Conservation (phyloP, 2,113 vertebrate genomes). For the Syngnathoides biaculeatus region DNA sequence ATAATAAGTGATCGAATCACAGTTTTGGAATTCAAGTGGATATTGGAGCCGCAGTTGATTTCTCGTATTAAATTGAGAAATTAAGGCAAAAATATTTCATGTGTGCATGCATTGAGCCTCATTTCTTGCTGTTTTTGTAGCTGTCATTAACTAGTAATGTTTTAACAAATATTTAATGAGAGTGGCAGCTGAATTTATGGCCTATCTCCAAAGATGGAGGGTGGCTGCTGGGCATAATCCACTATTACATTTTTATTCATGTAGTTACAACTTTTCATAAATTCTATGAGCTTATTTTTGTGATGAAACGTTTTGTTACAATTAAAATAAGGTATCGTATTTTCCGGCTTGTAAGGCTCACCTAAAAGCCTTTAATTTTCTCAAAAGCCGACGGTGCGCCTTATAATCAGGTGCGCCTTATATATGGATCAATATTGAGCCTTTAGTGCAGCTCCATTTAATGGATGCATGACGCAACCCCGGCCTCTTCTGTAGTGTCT, state of each 20-base stretch:
- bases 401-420: too few species aligned
- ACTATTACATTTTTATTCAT: neutral
- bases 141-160: neutral
- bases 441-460: too few species aligned
- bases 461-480: too few species aligned
- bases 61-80: neutral
- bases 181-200: neutral
- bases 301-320: neutral
- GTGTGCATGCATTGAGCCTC: neutral
- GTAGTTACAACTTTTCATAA: neutral
- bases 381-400: too few species aligned
- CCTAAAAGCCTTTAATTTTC: too few species aligned
- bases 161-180: slow-evolving; percentile 4
- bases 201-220: neutral
- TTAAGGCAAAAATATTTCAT: neutral
- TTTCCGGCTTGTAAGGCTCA: too few species aligned
- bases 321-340: too few species aligned
- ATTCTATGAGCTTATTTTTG: neutral
- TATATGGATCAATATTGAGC: too few species aligned
- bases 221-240: neutral
- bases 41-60: neutral
- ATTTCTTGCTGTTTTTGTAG: neutral
- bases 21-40: neutral
- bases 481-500: too few species aligned
- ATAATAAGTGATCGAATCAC: neutral